Evolutionary conservation across 2,797 vertebrate genomes (phyloP), one percentile per base, ranked within the genome.

Genomic region (Buphagus erythrorhynchus): DNA sequence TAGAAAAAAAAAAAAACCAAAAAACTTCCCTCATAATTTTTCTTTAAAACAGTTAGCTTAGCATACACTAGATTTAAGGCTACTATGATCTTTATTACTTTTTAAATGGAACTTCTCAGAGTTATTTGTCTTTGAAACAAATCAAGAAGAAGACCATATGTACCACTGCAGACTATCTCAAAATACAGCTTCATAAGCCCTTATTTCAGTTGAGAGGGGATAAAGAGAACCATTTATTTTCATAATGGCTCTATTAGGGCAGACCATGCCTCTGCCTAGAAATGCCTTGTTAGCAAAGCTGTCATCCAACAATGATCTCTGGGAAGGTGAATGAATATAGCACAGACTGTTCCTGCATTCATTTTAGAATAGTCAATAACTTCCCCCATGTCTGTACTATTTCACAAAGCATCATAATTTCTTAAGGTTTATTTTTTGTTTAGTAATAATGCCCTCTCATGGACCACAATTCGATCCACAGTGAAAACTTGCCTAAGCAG

Each of bases 211-310:
- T 75, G 90, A 91, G 92, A 96, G 69, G 81, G 96, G 95, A 96
- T 97, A 97, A 98, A 96, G 91, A 95, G 95, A 96, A 95, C 95
- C 65, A 97, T 97, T 97, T 98, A 88, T 98, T 98, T 98, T 97
- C 90, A 88, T 97, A 97, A 98, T 96, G 95, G 95, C 92, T 96
- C 94, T 94, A 88, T 97, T 97, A 97, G 91, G 93, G 89, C 93
- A 97, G 88, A 94, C 93, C 88, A 86, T 94, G 90, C 81, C 83
- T 96, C 93, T 96, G 89, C 92, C 83, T 94, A 96, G 97, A 98
- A 97, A 95, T 97, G 97, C 96, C 88, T 95, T 96, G 96, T 98
- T 98, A 98, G 96, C 97, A 97, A 95, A 97, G 76, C 95, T 98
- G 97, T 97, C 98, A 97, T 94, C 93, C 85, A 58, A 68, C 75